phyloP scores from a whole-genome alignment of 2,797 vertebrate species.

The Acipenser oxyrinchus region DNA sequence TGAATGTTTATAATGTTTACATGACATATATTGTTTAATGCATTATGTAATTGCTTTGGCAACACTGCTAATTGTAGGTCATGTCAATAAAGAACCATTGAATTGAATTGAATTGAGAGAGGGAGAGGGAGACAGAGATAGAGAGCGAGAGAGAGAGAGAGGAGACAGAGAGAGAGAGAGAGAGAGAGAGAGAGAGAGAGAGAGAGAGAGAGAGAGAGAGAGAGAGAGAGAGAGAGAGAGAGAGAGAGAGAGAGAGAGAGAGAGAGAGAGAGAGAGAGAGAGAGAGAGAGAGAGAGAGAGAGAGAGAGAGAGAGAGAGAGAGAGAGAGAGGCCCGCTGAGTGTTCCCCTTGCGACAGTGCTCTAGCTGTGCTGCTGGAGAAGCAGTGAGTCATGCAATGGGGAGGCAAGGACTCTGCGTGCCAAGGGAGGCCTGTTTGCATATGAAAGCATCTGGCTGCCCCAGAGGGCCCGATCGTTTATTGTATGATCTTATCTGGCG shows the following conservation, averaged over 20 bases:
- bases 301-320: conserved; percentile 20
- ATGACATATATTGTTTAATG: too few species aligned
- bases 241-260: conserved; percentile 27
- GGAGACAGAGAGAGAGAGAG: too few species aligned
- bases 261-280: conserved; percentile 3
- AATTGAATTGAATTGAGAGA: too few species aligned
- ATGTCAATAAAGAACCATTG: too few species aligned
- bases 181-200: too few species aligned
- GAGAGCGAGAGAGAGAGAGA: too few species aligned
- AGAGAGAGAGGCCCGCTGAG: conserved; percentile 3
- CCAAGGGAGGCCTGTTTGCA: conserved; percentile 54
- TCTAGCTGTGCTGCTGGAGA: conserved; percentile 23
- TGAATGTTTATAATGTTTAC: too few species aligned
- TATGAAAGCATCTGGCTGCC: conserved; percentile 48
- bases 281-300: conserved; percentile 29
- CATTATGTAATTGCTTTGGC: too few species aligned
- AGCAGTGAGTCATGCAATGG: conserved; percentile 3
- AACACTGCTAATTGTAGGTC: too few species aligned
- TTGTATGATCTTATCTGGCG: conserved; percentile 72
- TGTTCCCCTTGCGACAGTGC: conserved; percentile 8
- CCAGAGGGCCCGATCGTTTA: conserved; percentile 60
- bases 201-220: neutral
- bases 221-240: conserved; percentile 24
- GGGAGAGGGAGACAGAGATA: too few species aligned
- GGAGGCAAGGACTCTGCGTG: neutral